Evolutionary conservation across 2,113 vertebrate species (phyloP).

Genomic region (Corythoichthys haematopterus): DNA sequence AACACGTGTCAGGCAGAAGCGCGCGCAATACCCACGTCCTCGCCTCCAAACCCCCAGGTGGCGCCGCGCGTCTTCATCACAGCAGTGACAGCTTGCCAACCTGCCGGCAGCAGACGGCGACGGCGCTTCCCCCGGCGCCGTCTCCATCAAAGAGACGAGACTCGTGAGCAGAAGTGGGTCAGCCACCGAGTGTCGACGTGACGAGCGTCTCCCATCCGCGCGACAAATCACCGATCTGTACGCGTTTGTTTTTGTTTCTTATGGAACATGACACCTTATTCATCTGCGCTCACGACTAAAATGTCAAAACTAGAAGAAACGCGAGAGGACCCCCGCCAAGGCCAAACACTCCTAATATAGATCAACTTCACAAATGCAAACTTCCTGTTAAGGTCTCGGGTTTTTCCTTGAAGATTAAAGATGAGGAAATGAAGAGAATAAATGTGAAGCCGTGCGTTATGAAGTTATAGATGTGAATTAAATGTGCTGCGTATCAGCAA

Average conservation of each 20-base stretch:
- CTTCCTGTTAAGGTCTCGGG: neutral
- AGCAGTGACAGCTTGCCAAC: conserved; percentile 64
- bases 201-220: conserved; percentile 21
- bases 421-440: neutral
- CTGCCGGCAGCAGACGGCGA: conserved; percentile 54
- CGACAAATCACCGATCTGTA: neutral
- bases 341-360: neutral
- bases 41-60: conserved; percentile 52
- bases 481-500: neutral
- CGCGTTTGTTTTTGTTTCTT: conserved; percentile 3
- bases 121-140: conserved; percentile 60
- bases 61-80: conserved; percentile 54
- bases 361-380: neutral
- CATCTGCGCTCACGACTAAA: neutral
- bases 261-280: conserved; percentile 6
- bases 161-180: conserved; percentile 64
- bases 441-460: neutral
- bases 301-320: neutral
- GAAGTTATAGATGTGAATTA: neutral
- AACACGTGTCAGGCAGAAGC: neutral
- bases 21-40: neutral
- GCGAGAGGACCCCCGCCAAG: neutral
- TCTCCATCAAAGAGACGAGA: conserved; percentile 66
- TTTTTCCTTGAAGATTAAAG: neutral
- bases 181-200: conserved; percentile 62